Conservation (phyloP, 2,797 vertebrate genomes). For the Paguma larvata region DNA sequence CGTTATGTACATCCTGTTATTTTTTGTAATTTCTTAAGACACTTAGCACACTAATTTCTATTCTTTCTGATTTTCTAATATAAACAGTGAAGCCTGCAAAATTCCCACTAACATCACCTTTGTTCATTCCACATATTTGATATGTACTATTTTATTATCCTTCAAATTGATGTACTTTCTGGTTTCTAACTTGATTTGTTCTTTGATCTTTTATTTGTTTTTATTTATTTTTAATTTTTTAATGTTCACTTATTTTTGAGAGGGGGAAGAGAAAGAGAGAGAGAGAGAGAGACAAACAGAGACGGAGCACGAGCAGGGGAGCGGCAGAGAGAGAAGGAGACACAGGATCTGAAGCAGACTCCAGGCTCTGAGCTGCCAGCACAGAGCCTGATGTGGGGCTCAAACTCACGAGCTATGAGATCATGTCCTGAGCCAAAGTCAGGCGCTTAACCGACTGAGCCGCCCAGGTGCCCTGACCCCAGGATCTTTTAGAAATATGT, state of each 20-base stretch:
- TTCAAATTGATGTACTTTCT: not conserved
- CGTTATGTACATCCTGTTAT: not conserved
- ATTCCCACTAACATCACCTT: not conserved
- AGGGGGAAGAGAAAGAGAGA: not conserved
- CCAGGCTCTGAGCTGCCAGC: not conserved
- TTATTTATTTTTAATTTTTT: not conserved
- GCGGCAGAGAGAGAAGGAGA: not conserved
- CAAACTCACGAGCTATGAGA: not conserved
- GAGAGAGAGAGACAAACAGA: not conserved
- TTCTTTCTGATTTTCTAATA: conserved; percentile 34
- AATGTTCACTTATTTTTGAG: not conserved
- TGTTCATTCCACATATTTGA: not conserved
- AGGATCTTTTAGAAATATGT: not conserved
- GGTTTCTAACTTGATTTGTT: not conserved
- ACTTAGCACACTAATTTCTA: not conserved
- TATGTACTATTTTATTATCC: not conserved
- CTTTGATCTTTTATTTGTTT: not conserved
- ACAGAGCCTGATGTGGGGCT: not conserved
- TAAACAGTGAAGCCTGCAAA: not conserved
- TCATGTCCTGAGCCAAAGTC: not conserved
- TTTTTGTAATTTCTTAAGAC: not conserved
- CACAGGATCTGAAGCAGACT: not conserved
- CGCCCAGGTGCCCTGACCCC: not conserved
- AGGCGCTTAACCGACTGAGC: not conserved
- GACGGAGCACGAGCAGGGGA: not conserved